phyloP scores from a whole-genome alignment of 2,888 invertebrate genomes.

The Alloplasta piceator region DNA sequence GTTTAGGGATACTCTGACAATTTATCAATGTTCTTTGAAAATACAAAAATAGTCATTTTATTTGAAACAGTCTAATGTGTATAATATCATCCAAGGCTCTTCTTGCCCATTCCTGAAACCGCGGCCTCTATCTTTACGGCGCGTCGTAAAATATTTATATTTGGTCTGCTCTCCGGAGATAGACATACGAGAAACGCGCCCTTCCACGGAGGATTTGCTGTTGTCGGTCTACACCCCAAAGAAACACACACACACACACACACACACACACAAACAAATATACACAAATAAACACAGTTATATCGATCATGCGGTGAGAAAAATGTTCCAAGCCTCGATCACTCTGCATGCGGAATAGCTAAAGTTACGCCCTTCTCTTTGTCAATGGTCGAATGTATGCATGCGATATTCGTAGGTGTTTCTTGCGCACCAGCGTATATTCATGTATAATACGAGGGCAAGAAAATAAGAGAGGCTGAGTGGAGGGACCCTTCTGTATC shows the following conservation, averaged over 20 bases:
- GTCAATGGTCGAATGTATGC: not conserved
- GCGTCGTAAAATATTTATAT: constrained; percentile 76
- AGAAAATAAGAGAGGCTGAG: not conserved
- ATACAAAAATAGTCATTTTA: too few relatives aligned
- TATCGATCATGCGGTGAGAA: not conserved
- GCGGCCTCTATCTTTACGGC: constrained; percentile 70
- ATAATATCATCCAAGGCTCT: too few relatives aligned
- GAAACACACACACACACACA: constrained; percentile 23
- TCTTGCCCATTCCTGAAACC: constrained; percentile 3
- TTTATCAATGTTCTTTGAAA: too few relatives aligned
- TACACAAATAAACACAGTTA: constrained; percentile 10
- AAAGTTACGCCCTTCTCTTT: too few relatives aligned
- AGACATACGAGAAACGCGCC: constrained; percentile 52
- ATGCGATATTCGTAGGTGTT: constrained; percentile 6
- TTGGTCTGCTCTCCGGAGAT: constrained; percentile 70
- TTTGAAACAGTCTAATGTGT: too few relatives aligned
- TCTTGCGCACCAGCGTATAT: constrained; percentile 2
- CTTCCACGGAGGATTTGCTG: not conserved
- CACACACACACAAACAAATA: constrained; percentile 1
- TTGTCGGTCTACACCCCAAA: constrained; percentile 28
- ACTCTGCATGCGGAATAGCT: too few relatives aligned
- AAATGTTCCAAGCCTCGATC: too few relatives aligned
- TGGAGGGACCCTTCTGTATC: constrained; percentile 31
- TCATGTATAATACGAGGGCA: not conserved
- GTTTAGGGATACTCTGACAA: too few relatives aligned